phyloP scores from a whole-genome alignment of 2,797 vertebrate species.

The Sciaenops ocellatus region DNA sequence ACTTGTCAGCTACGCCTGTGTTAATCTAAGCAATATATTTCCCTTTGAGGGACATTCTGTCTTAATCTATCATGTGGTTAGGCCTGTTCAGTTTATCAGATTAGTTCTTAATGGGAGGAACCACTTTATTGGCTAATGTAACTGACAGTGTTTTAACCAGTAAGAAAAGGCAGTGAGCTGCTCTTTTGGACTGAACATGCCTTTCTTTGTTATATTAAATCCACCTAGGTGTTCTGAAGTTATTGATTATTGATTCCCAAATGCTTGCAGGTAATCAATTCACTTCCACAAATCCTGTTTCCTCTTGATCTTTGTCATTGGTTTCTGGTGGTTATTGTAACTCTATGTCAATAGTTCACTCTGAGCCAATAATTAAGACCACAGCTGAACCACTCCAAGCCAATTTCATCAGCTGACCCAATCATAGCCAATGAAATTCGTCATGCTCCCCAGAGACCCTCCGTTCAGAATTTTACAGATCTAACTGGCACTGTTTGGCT shows the following conservation, averaged over 20 bases:
- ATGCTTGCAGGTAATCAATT: slow-evolving; percentile 26
- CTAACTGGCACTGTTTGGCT: slow-evolving; percentile 52
- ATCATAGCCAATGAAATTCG: slow-evolving; percentile 38
- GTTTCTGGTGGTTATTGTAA: slow-evolving; percentile 32
- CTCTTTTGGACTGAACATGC: slow-evolving; percentile 7
- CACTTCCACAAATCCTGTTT: slow-evolving; percentile 54
- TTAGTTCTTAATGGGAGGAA: slow-evolving; percentile 38
- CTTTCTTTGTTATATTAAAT: slow-evolving; percentile 4
- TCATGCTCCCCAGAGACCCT: slow-evolving; percentile 26
- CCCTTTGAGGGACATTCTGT: slow-evolving; percentile 8
- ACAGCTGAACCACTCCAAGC: slow-evolving; percentile 51
- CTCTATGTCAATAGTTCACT: slow-evolving; percentile 58
- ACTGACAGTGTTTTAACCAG: slow-evolving; percentile 17
- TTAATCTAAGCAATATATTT: slow-evolving; percentile 38
- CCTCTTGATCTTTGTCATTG: slow-evolving; percentile 43
- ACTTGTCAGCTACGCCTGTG: background rate
- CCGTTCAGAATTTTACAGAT: slow-evolving; percentile 49
- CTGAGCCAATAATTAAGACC: slow-evolving; percentile 60
- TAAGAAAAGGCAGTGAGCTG: slow-evolving; percentile 22
- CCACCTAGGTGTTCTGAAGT: slow-evolving; percentile 4
- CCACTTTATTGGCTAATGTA: slow-evolving; percentile 25
- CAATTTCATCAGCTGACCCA: slow-evolving; percentile 62
- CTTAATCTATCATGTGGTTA: slow-evolving; percentile 33
- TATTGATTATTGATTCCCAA: slow-evolving; percentile 66
- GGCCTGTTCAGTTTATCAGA: slow-evolving; percentile 36